Conservation (phyloP, 2,113 vertebrate genomes). For the Pollachius pollachius region DNA sequence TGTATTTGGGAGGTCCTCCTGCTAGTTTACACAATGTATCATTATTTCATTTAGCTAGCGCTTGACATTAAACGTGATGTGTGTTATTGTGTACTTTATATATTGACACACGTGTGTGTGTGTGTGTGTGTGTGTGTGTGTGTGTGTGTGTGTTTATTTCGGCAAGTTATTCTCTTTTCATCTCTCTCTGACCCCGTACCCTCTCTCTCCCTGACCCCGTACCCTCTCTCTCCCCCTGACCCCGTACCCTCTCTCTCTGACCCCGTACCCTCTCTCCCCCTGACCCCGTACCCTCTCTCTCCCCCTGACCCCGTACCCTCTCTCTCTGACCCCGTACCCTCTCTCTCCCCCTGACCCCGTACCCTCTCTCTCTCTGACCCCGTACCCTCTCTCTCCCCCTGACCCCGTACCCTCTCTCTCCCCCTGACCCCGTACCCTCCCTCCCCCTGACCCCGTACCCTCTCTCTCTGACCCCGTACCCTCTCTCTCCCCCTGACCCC, state of each 20-base stretch:
- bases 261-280: constrained; percentile 22
- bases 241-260: not conserved
- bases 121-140: not conserved
- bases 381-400: not conserved
- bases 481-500: not conserved
- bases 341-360: not conserved
- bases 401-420: not conserved
- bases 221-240: not conserved
- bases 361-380: too few relatives aligned
- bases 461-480: not conserved
- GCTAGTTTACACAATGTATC: too few relatives aligned
- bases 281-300: not conserved
- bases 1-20: too few relatives aligned
- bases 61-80: too few relatives aligned
- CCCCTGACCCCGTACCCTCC: not conserved
- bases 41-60: too few relatives aligned
- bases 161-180: not conserved
- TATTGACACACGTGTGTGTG: too few relatives aligned
- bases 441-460: constrained; percentile 1
- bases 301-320: too few relatives aligned
- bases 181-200: constrained; percentile 4
- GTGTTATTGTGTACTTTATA: too few relatives aligned
- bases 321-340: not conserved
- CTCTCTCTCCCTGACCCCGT: constrained; percentile 10
- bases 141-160: not conserved